These are phyloP conservation scores for Epinephelus awoara DNA, from an alignment of 2,797 vertebrate species.

Conservation along the genomic window DNA sequence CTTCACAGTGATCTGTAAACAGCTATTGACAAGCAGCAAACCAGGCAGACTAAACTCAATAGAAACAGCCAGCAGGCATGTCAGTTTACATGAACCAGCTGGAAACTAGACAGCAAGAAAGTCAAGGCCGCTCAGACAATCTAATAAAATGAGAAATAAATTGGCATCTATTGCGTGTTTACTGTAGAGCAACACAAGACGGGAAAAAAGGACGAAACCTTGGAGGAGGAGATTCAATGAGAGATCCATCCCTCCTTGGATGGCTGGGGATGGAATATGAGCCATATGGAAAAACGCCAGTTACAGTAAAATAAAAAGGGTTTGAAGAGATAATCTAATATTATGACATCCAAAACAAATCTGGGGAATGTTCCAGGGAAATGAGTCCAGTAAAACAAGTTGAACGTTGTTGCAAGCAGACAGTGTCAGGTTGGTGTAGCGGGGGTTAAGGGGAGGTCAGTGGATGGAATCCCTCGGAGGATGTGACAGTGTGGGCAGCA, in stretches of 20 bases:
- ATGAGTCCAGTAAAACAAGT: neutral
- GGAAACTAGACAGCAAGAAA: too few relatives aligned
- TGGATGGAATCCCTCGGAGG: neutral
- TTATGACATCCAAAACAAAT: neutral
- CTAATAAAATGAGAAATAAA: neutral
- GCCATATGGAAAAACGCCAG: constrained; percentile 1
- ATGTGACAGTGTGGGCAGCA: neutral
- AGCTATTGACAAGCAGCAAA: neutral
- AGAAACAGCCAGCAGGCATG: neutral
- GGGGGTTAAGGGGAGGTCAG: constrained; percentile 1
- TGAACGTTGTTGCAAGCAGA: neutral
- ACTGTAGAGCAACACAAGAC: neutral
- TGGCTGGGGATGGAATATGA: neutral
- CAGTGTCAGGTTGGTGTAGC: neutral
- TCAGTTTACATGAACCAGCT: neutral
- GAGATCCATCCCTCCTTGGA: neutral
- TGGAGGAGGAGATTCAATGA: neutral
- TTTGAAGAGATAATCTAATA: constrained; percentile 6
- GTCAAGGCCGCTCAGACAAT: neutral
- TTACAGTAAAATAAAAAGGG: neutral
- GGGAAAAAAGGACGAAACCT: neutral
- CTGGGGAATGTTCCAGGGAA: too few relatives aligned
- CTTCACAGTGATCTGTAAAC: neutral
- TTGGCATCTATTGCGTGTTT: neutral
- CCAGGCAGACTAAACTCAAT: neutral